Evolutionary conservation across 2,797 vertebrate genomes (phyloP), one percentile per base, ranked within the genome.

Genomic region (Alcedo atthis): DNA sequence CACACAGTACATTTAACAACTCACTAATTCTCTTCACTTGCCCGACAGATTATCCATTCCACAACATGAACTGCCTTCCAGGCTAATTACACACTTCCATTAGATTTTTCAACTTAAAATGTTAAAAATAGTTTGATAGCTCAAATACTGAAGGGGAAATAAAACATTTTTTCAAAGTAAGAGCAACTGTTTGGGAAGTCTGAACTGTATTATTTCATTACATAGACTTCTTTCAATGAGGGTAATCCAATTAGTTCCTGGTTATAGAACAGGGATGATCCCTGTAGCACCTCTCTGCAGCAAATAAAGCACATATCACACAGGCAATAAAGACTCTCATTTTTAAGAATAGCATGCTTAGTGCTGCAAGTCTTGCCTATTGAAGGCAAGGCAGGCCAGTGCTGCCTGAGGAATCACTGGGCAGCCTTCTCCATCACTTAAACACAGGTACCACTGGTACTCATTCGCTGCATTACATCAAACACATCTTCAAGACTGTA

Each of bases 271-370:
- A 84, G 15, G 33, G 94, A 87, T n/a, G 24, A 92, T 48, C 83
- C 85, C 81, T 71, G 59, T 30, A 55, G 87, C 77, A 80, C 46
- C 62, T 71, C 87, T 84, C 80, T 74, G 21, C 89, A 95, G 92
- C 61, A 90, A 95, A 90, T 87, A 76, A 70, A 15, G 46, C 7
- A 28, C 6, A 2, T 84, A 93, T 81, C 87, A 35, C 73, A 46
- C 6, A 64, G 32, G 57, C 84, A 91, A 61, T 85, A 92, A 84
- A 58, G 59, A 77, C 76, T 87, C 85, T 94, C 94, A 94, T 95
- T 97, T 97, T 97, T 94, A 95, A 97, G 96, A 95, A 95, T 32
- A 90, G 69, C 17, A 91, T 49, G 21, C 79, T 93, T 7, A 0
- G 45, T 51, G 83, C 73, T 63, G 82, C 63, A 69, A 81, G 77